Evolutionary conservation across 2,888 invertebrate species (phyloP), one percentile per base, ranked within the genome.

Genomic region (Acronicta alni): DNA sequence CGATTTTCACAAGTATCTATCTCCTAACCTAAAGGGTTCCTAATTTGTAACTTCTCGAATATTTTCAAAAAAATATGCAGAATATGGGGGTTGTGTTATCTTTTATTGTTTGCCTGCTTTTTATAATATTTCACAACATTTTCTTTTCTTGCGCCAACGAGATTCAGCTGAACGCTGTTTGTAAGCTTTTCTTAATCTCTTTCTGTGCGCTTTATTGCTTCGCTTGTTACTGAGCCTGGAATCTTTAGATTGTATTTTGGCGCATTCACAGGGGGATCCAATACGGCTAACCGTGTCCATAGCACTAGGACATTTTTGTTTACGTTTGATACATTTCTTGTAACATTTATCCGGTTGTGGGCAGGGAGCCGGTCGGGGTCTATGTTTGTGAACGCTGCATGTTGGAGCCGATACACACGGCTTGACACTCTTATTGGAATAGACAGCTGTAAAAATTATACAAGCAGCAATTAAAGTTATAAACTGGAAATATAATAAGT

Each of bases 371-470:
- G 89, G 86, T 37, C 88, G 84, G 2, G 90, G 93, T 66, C 91
- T 84, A 66, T 90, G 91, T 48, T 70, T 87, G 80, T 92, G 92
- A 14, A 75, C 80, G 66, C 88, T 88, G 80, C 93, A 92, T 72
- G 87, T 80, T 39, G 93, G 90, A 39, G 84, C 89, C 44, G 92
- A 90, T 53, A 89, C 77, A 72, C 93, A 93, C 43, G 92, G 89
- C 79, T 90, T 91, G 59, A 88, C 37, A 75, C 86, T 81, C 59
- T 83, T 67, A 30, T 86, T 37, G 66, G 57, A 49, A 45, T 88
- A 87, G 52, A 78, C 81, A 72, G 87, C 91, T 91, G 87, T 54
- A 89, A 89, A 45, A 67, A 51, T 7, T 8, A 51, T 17, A 37
- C 4, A 51, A 46, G 10, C 35, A 52, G 30, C 17, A 44, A 26